Evolutionary conservation across 1,140 invertebrate species (phyloP), one percentile per base, ranked within the genome.

Genomic region (Nylanderia fulva): DNA sequence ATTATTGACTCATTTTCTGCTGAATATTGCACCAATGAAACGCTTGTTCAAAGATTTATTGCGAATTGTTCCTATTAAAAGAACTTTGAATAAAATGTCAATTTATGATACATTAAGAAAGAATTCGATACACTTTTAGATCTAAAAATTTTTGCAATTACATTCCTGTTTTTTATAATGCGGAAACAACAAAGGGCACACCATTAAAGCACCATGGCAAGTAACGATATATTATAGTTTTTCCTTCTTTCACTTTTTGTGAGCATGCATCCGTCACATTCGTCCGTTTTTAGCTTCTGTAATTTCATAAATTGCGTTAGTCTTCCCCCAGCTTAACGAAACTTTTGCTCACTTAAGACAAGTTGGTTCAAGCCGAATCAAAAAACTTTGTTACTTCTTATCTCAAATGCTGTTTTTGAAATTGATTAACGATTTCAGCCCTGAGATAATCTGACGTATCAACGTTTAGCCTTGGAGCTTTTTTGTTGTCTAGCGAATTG

Each of bases 221-320:
- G 36, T 21, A 42, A 6, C n/a, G 6, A 5, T 9, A 29, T 33
- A 9, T 7, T 1, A 33, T 33, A 33, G 39, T 39, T 54, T 61
- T 15, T 64, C 24, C 29, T 7, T 86, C 15, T 27, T n/a, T 42
- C 36, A 1, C 2, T 29, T 39, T 42, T 64, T 2, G 27, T 18
- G 29, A 24, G 27, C 27, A 29, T 33, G 4, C 29, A 71, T 72
- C 45, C 18, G 29, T 36, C 56, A 85, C 24, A 56, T 85, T 24
- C n/a, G n/a, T n/a, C n/a, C n/a, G n/a, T n/a, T 15, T 24, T 33
- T 58, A 33, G 21, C 33, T 33, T n/a, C 24, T 45, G 63, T 64
- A 75, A 82, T 85, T 87, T 85, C 61, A 60, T 24, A 75, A 85
- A 52, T 87, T 87, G 42, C 27, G 24, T 68, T 39, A 42, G 4